These are phyloP conservation scores for Centropus unirufus DNA, from an alignment of 2,113 vertebrate species.

Conservation along the genomic window DNA sequence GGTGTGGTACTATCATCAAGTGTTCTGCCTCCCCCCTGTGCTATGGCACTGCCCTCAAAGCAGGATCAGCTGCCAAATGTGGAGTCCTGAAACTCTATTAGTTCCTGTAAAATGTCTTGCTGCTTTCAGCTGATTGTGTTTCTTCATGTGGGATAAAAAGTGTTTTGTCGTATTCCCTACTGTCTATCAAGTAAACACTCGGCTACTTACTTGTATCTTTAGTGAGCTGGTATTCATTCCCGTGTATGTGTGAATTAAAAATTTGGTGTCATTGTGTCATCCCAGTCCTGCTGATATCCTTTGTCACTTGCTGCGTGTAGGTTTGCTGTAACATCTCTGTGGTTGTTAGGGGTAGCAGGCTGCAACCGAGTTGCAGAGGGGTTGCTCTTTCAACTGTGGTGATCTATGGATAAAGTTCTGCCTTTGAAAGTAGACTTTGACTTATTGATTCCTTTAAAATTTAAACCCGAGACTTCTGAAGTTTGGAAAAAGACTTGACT, in stretches of 20 bases:
- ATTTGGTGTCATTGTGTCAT: not conserved
- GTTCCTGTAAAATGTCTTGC: not conserved
- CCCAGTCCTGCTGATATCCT: not conserved
- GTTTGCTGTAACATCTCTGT: not conserved
- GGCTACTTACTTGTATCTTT: not conserved
- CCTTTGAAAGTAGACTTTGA: not conserved
- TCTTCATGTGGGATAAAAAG: not conserved
- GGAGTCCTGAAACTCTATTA: not conserved
- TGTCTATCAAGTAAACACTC: not conserved
- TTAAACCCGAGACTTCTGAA: not conserved
- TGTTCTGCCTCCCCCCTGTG: not conserved
- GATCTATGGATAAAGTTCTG: not conserved
- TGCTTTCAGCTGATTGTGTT: not conserved
- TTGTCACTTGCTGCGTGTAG: not conserved
- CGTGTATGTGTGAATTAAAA: not conserved
- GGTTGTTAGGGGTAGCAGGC: not conserved
- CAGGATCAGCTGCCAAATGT: not conserved
- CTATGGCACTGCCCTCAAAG: fast-evolving
- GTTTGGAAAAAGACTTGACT: not conserved
- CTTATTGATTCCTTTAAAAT: not conserved
- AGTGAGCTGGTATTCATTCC: not conserved
- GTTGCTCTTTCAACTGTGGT: not conserved
- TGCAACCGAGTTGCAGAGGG: not conserved
- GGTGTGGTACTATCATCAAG: not conserved
- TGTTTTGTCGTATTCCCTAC: not conserved